Evolutionary conservation across 1,140 invertebrate genomes (phyloP).

Genomic region (Neodiprion fabricii): DNA sequence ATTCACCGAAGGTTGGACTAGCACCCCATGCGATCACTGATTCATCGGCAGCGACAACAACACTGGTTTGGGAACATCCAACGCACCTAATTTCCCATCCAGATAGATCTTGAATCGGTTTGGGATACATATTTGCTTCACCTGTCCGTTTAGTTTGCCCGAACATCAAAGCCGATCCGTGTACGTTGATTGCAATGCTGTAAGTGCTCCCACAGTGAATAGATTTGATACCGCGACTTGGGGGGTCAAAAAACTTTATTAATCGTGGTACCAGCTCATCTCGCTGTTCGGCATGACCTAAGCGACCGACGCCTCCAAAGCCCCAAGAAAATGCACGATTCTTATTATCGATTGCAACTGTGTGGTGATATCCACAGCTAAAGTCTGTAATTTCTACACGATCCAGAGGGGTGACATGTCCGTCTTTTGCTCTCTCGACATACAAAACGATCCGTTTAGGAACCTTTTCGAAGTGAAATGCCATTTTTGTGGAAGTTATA

Average conservation of each 20-base stretch:
- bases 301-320: conserved; percentile 90
- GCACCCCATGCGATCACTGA: conserved; percentile 90
- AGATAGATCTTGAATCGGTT: conserved; percentile 89
- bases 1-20: conserved; percentile 90
- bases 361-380: conserved; percentile 90
- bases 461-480: conserved; percentile 82
- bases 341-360: conserved; percentile 86
- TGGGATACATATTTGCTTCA: conserved; percentile 96
- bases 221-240: conserved; percentile 79
- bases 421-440: conserved; percentile 88
- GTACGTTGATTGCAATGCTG: conserved; percentile 82
- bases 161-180: conserved; percentile 83
- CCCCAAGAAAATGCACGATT: conserved; percentile 92
- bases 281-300: conserved; percentile 90
- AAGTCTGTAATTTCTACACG: conserved; percentile 89
- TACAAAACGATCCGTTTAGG: conserved; percentile 87
- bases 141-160: conserved; percentile 91
- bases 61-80: conserved; percentile 80
- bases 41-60: conserved; percentile 89
- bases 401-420: conserved; percentile 82
- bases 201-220: conserved; percentile 87
- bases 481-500: conserved; percentile 85
- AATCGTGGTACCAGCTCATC: conserved; percentile 90
- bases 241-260: conserved; percentile 88
- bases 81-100: conserved; percentile 90